A percentile compares a stretch with the other conserved stretches of the same genome.
Conservation (phyloP, 2,113 vertebrate species). For the Myocastor coypus region DNA sequence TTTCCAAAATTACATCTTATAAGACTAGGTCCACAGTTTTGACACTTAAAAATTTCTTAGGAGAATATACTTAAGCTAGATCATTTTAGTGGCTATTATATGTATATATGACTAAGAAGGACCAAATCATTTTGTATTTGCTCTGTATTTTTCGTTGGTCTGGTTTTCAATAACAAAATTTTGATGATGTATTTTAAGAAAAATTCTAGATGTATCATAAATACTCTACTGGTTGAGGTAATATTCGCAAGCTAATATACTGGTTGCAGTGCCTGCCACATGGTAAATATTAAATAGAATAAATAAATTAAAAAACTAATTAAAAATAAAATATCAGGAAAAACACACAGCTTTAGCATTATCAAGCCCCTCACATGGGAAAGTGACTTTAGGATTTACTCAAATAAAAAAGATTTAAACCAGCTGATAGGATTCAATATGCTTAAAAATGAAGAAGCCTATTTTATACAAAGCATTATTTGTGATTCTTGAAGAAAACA, state of each 20-base stretch:
- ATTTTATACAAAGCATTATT: constrained; percentile 41
- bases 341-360: constrained; percentile 9
- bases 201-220: neutral
- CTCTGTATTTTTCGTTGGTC: constrained; percentile 20
- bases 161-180: constrained; percentile 15
- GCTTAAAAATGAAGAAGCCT: constrained; percentile 40
- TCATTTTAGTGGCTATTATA: neutral
- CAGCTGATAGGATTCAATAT: constrained; percentile 36
- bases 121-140: constrained; percentile 33
- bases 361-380: neutral
- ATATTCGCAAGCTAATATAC: constrained; percentile 7
- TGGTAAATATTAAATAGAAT: neutral
- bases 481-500: constrained; percentile 20
- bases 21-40: constrained; percentile 49
- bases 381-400: constrained; percentile 59
- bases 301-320: constrained; percentile 32
- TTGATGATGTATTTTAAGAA: neutral
- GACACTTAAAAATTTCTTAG: constrained; percentile 42
- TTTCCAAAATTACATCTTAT: constrained; percentile 43
- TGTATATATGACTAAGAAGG: neutral
- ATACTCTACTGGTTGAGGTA: neutral
- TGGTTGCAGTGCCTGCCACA: neutral
- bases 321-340: neutral
- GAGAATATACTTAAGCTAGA: constrained; percentile 10
- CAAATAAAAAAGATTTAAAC: constrained; percentile 47